Conservation (phyloP, 2,797 vertebrate genomes). For the Fistularia tabacaria region DNA sequence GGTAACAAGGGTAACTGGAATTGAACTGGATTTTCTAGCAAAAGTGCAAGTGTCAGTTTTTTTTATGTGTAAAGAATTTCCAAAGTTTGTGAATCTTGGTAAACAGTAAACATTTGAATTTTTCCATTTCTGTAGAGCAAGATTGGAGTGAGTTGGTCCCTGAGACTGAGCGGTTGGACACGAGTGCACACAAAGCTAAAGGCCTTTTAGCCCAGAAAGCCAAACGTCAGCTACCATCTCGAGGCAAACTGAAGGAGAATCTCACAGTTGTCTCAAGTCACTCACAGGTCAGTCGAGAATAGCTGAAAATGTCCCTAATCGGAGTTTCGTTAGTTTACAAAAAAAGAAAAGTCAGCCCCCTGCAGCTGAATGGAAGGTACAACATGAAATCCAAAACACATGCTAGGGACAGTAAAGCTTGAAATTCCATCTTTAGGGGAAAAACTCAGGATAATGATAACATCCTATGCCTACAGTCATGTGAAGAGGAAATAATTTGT, state of each 20-base stretch:
- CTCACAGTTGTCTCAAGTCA: slow-evolving; percentile 44
- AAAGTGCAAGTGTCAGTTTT: slow-evolving; percentile 5
- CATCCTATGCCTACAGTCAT: neutral
- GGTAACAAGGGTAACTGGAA: slow-evolving; percentile 33
- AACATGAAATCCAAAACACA: neutral
- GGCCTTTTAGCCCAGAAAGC: slow-evolving; percentile 87
- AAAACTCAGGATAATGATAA: slow-evolving; percentile 1
- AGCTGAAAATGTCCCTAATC: neutral
- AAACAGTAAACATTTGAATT: slow-evolving; percentile 12
- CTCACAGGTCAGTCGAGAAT: slow-evolving; percentile 68
- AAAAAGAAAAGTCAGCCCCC: neutral
- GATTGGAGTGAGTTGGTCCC: slow-evolving; percentile 84
- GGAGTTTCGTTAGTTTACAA: too few species aligned
- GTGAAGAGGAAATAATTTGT: neutral
- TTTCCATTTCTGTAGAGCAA: slow-evolving; percentile 43
- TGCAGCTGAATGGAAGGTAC: neutral
- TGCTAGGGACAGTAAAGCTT: neutral
- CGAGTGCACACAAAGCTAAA: slow-evolving; percentile 86
- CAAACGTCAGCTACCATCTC: slow-evolving; percentile 85
- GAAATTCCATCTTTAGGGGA: neutral
- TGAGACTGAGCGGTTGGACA: slow-evolving; percentile 87
- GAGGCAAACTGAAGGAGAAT: slow-evolving; percentile 82
- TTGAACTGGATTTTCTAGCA: neutral
- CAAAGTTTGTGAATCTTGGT: slow-evolving; percentile 13
- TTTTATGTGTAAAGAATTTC: slow-evolving; percentile 29